Conservation (phyloP, 2,888 invertebrate species). For the Hofmannophila pseudospretella region DNA sequence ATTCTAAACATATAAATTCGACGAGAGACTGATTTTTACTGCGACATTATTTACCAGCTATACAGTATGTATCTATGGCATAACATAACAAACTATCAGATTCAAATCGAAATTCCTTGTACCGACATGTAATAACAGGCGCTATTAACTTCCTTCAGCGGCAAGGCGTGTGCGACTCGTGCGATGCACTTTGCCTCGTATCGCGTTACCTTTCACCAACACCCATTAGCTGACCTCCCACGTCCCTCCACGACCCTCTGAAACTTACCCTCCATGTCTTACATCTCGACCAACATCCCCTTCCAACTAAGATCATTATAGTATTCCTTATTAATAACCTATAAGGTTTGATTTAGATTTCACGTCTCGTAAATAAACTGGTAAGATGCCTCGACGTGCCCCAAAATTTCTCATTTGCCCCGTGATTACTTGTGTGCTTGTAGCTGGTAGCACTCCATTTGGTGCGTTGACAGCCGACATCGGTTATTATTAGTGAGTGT, state of each 20-base stretch:
- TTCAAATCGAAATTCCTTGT: slow-evolving; percentile 5
- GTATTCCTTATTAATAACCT: slow-evolving; percentile 14
- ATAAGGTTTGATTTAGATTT: slow-evolving; percentile 36
- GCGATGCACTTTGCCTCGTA: slow-evolving; percentile 70
- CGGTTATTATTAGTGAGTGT: slow-evolving; percentile 54
- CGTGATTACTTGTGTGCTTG: slow-evolving; percentile 50
- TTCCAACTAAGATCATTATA: slow-evolving; percentile 23
- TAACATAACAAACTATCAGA: background rate
- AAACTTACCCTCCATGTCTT: slow-evolving; percentile 57
- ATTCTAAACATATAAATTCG: too few relatives aligned
- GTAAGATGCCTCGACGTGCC: slow-evolving; percentile 35
- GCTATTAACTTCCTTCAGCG: slow-evolving; percentile 41
- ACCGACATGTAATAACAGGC: slow-evolving; percentile 16
- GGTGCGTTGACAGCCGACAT: slow-evolving; percentile 52
- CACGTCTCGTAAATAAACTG: slow-evolving; percentile 12
- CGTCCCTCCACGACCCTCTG: slow-evolving; percentile 58
- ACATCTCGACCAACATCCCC: slow-evolving; percentile 36
- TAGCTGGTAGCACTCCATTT: slow-evolving; percentile 31
- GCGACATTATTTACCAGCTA: too few relatives aligned
- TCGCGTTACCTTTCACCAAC: slow-evolving; percentile 71
- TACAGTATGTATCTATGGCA: too few relatives aligned
- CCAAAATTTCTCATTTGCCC: slow-evolving; percentile 70
- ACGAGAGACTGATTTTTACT: too few relatives aligned
- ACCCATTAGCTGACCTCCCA: slow-evolving; percentile 64
- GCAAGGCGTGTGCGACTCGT: slow-evolving; percentile 10